Evolutionary conservation across 2,797 vertebrate genomes (phyloP).

Genomic region (Anguilla megastoma): DNA sequence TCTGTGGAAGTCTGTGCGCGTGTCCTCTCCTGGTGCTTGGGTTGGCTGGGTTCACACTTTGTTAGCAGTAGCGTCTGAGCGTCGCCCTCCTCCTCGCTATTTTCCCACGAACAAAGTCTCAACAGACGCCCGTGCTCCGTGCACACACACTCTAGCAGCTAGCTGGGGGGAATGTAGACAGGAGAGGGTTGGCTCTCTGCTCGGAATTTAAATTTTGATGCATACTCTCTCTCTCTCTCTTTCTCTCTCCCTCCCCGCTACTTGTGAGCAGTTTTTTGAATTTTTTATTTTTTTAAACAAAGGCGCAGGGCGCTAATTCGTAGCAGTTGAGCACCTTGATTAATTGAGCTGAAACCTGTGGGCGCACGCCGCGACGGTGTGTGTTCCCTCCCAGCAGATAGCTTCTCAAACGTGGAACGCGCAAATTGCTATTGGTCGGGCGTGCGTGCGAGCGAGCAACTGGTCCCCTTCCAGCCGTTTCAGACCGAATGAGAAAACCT

Average conservation of each 20-base stretch:
- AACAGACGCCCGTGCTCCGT: constrained; percentile 27
- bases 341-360: constrained; percentile 55
- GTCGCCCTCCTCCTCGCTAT: constrained; percentile 32
- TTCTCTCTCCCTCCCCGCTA: constrained; percentile 42
- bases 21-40: constrained; percentile 38
- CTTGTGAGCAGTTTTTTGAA: constrained; percentile 33
- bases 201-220: constrained; percentile 59
- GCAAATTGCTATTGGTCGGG: constrained; percentile 34
- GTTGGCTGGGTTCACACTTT: constrained; percentile 38
- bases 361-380: constrained; percentile 43
- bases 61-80: constrained; percentile 40
- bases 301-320: constrained; percentile 49
- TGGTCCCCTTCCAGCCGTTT: constrained; percentile 50
- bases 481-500: constrained; percentile 40
- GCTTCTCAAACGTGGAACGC: constrained; percentile 36
- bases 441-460: constrained; percentile 38
- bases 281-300: constrained; percentile 37
- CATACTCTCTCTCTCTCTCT: constrained; percentile 40
- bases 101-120: constrained; percentile 30
- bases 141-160: background rate
- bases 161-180: constrained; percentile 34
- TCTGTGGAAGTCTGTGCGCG: constrained; percentile 28
- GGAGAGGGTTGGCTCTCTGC: constrained; percentile 47
- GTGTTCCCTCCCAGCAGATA: constrained; percentile 53
- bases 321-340: constrained; percentile 62